A percentile compares a stretch with the other conserved stretches of the same genome.
phyloP scores from a whole-genome alignment of 2,797 vertebrate genomes.

The Alauda arvensis region DNA sequence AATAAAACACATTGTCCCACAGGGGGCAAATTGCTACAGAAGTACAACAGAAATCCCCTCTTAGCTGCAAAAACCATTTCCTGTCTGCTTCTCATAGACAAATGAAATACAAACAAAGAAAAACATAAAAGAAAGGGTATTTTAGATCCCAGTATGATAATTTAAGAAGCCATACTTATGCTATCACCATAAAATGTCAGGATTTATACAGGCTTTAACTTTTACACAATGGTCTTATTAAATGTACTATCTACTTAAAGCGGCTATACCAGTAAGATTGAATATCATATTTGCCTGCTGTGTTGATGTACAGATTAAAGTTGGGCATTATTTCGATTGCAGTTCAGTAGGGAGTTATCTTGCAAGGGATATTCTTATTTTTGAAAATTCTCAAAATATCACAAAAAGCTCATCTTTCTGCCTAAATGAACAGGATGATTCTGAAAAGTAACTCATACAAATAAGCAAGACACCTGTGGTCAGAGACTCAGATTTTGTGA shows the following conservation, averaged over 20 bases:
- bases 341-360: not conserved
- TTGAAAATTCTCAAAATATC: not conserved
- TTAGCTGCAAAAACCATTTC: not conserved
- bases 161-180: not conserved
- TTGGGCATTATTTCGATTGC: not conserved
- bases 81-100: not conserved
- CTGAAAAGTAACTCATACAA: not conserved
- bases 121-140: not conserved
- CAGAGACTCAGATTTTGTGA: not conserved
- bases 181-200: not conserved
- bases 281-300: not conserved
- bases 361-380: not conserved
- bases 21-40: not conserved
- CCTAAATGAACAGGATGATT: not conserved
- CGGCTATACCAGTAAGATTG: not conserved
- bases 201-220: conserved; percentile 5
- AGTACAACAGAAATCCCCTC: not conserved
- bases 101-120: not conserved
- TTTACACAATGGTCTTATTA: conserved; percentile 1
- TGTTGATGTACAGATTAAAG: not conserved
- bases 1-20: not conserved
- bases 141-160: conserved; percentile 7
- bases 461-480: not conserved
- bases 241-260: not conserved
- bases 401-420: not conserved